These are phyloP conservation scores for Drosophila busckii DNA, from an alignment of 1,140 invertebrate species.

Conservation along the genomic window DNA sequence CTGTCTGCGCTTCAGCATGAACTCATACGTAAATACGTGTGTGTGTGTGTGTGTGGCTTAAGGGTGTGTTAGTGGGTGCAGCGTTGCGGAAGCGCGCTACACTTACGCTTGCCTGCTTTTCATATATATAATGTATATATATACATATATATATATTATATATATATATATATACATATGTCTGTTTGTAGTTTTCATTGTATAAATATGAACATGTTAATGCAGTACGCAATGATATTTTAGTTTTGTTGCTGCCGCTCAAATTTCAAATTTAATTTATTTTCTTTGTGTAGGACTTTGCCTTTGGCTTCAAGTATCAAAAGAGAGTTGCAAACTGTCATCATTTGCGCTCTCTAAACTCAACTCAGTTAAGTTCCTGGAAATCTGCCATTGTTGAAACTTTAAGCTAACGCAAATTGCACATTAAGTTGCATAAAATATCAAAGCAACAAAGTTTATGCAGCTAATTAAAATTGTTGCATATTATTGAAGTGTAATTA, in stretches of 20 bases:
- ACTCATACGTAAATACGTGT: constrained; percentile 25
- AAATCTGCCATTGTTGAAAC: too few species aligned
- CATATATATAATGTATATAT: constrained; percentile 38
- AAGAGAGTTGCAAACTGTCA: too few species aligned
- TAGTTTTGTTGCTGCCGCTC: not conserved
- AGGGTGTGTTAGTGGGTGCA: constrained; percentile 30
- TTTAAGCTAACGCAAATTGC: too few species aligned
- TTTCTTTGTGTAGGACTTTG: too few species aligned
- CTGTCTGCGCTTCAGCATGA: constrained; percentile 63
- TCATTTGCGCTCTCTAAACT: too few species aligned
- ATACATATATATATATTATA: constrained; percentile 23
- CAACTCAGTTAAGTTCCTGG: too few species aligned
- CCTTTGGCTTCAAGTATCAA: too few species aligned
- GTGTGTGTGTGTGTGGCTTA: constrained; percentile 2
- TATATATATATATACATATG: not conserved
- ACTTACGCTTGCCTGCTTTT: constrained; percentile 39
- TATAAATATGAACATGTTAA: constrained; percentile 25
- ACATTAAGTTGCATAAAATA: too few species aligned
- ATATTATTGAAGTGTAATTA: too few species aligned
- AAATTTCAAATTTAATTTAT: too few species aligned
- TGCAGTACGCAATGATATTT: constrained; percentile 46
- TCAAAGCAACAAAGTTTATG: too few species aligned
- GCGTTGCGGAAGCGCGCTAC: constrained; percentile 24
- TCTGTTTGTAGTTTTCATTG: not conserved
- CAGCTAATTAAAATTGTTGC: too few species aligned